Conservation (phyloP, 2,888 invertebrate species). For the Rotaria socialis region DNA sequence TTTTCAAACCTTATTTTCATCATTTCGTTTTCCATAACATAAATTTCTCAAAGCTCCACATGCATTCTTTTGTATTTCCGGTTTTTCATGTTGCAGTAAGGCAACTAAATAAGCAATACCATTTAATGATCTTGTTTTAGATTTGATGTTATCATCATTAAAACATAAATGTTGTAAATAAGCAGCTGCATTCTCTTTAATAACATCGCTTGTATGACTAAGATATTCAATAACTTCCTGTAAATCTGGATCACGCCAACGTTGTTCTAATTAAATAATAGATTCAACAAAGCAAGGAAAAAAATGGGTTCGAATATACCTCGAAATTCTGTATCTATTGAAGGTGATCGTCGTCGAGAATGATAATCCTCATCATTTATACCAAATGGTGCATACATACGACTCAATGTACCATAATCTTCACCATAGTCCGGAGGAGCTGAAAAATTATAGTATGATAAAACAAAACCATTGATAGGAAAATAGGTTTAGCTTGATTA, state of each 20-base stretch:
- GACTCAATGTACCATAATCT: constrained; percentile 38
- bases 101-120: constrained; percentile 91
- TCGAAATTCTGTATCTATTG: constrained; percentile 36
- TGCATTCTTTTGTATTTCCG: constrained; percentile 91
- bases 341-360: constrained; percentile 17
- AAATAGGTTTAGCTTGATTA: not conserved
- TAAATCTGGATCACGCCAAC: constrained; percentile 83
- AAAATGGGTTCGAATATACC: not conserved
- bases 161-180: constrained; percentile 96
- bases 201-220: constrained; percentile 85
- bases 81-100: constrained; percentile 81
- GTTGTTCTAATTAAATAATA: constrained; percentile 1
- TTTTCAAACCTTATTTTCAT: constrained; percentile 57
- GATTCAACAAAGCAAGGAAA: not conserved
- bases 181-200: constrained; percentile 95
- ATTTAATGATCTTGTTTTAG: constrained; percentile 81
- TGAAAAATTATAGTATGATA: not conserved
- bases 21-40: constrained; percentile 91
- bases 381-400: constrained; percentile 30
- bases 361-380: not conserved
- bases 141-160: constrained; percentile 95
- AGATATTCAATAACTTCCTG: constrained; percentile 97
- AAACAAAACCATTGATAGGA: not conserved
- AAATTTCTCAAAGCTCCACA: constrained; percentile 93
- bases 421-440: constrained; percentile 34